Percentiles rank a stretch among this genome's conserved stretches.
Conservation (phyloP, 2,888 invertebrate species). For the Stenotaenia linearis region DNA sequence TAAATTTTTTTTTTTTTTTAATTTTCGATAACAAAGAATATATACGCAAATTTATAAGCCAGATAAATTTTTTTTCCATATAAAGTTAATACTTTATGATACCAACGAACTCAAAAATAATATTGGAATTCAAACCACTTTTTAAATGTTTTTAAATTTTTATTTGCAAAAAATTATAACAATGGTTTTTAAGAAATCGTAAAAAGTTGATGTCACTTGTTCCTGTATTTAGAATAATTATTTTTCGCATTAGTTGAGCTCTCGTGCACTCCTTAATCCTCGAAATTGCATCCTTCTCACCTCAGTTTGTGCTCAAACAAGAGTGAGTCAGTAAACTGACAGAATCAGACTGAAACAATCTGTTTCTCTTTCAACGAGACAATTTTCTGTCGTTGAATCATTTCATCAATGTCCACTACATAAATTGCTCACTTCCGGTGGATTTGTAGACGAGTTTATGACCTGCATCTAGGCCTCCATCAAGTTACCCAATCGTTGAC, state of each 20-base stretch:
- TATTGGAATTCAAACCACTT: too few species aligned
- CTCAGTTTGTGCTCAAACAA: background rate
- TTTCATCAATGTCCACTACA: background rate
- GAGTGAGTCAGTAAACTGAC: conserved; percentile 3
- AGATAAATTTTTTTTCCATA: background rate
- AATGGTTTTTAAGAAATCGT: background rate
- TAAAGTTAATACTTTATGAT: background rate
- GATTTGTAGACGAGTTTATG: background rate
- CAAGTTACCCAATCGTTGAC: background rate
- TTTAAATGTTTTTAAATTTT: background rate
- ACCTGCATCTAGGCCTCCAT: conserved; percentile 10
- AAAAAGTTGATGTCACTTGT: background rate
- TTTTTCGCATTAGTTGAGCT: background rate
- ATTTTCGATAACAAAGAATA: too few species aligned
- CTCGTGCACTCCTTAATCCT: background rate
- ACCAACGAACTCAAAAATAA: background rate
- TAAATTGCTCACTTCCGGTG: conserved; percentile 6
- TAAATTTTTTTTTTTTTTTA: too few species aligned
- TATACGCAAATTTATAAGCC: too few species aligned
- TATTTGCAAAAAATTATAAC: background rate
- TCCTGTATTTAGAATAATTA: background rate
- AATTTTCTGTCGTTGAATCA: background rate
- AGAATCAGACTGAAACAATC: background rate
- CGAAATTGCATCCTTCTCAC: background rate
- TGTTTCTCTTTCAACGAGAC: conserved; percentile 11